Evolutionary conservation across 2,113 vertebrate species (phyloP), one percentile per base, ranked within the genome.

Genomic region (Gymnocephalus cernua): DNA sequence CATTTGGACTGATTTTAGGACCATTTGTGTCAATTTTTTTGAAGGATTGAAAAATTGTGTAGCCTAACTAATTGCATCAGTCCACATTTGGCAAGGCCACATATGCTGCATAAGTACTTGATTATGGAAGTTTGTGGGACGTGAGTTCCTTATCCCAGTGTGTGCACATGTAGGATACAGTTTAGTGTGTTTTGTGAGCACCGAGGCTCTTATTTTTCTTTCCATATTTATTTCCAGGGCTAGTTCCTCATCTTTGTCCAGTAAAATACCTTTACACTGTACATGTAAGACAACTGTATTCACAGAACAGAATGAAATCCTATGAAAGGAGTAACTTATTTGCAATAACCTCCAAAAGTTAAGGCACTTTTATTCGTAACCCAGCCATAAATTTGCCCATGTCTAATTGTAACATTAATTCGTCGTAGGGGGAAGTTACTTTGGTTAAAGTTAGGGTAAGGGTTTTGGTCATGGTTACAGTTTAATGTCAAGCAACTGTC

Each of bases 11-110:
- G 73, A 66, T 83, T 82, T 64, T 73, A 23, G 61, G 41, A 71
- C 25, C 41, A 74, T 80, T 87, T 77, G 53, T 70, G 80, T 84
- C 75, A 71, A 65, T 75, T 78, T 75, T 78, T 86, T 29, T 77
- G 59, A 87, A 56, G 74, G 63, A 79, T 38, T 87, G 78, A 87
- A 86, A 83, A 87, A 85, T 67, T 80, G 68, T 88, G 82, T 68
- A 79, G 86, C 84, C 70, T 66, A 74, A 81, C 82, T 83, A 90
- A 88, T 86, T 87, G 84, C 80, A 88, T 89, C 79, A 83, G 74
- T 80, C 61, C 64, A 73, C 79, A 79, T 78, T 83, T 87, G 86
- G 86, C 83, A 23, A 9, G 29, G 68, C 11, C 58, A 63, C 70
- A 51, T 66, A 70, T 69, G 61, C 64, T 66, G 35, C 80, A 88